Evolutionary conservation across 2,797 vertebrate genomes (phyloP).

Genomic region (Varecia variegata): DNA sequence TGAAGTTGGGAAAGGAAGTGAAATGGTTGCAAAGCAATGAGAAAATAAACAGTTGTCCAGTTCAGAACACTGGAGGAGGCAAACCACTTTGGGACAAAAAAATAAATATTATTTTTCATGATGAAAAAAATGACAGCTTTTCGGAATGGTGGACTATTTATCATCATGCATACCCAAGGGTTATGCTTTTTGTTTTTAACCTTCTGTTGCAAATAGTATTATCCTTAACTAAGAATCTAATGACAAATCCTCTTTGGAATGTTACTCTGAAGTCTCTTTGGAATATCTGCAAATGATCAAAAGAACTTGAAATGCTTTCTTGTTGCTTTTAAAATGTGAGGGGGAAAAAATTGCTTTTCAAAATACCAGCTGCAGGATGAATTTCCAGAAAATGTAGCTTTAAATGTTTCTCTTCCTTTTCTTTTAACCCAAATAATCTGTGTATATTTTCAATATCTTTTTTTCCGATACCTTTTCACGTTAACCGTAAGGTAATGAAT

Average conservation of each 20-base stretch:
- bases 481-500: slow-evolving; percentile 64
- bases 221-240: slow-evolving; percentile 77
- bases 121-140: background rate
- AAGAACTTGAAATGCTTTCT: slow-evolving; percentile 13
- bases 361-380: background rate
- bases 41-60: background rate
- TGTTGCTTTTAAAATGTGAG: slow-evolving; percentile 4
- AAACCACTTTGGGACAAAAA: background rate
- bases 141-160: background rate
- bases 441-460: slow-evolving; percentile 59
- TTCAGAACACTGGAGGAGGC: background rate
- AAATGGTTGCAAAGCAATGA: background rate
- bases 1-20: background rate
- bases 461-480: slow-evolving; percentile 43
- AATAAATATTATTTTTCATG: background rate
- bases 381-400: background rate
- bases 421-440: slow-evolving; percentile 46
- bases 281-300: slow-evolving; percentile 14
- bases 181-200: background rate
- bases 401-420: background rate
- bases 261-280: slow-evolving; percentile 19
- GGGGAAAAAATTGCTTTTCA: background rate
- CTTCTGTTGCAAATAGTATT: slow-evolving; percentile 46
- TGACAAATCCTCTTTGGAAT: slow-evolving; percentile 76
- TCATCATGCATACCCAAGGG: background rate